Conservation (phyloP, 1,140 invertebrate genomes). For the Cryptotermes secundus region DNA sequence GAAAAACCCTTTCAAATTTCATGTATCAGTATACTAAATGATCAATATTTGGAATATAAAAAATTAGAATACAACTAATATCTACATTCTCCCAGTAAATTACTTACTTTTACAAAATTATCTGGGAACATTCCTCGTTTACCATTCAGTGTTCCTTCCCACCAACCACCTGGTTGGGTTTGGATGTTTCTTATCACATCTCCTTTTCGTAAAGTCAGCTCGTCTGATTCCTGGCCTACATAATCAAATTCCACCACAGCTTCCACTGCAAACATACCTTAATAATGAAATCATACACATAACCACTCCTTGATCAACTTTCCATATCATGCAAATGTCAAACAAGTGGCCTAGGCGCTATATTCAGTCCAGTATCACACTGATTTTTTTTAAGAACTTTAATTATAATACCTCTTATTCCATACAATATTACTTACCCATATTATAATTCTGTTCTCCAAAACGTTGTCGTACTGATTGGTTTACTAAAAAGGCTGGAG, state of each 20-base stretch:
- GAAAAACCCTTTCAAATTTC: too few relatives aligned
- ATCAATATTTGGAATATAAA: background rate
- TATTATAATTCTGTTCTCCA: background rate
- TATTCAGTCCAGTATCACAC: background rate
- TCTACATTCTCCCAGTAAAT: background rate
- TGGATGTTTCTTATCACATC: constrained; percentile 85
- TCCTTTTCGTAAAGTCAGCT: constrained; percentile 84
- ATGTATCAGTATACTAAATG: too few relatives aligned
- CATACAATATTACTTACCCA: constrained; percentile 9
- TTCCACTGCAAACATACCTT: constrained; percentile 57
- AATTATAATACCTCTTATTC: background rate
- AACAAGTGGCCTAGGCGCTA: background rate
- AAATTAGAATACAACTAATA: background rate
- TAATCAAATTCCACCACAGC: constrained; percentile 82
- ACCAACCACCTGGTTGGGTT: constrained; percentile 90
- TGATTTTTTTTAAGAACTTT: background rate
- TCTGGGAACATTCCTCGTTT: constrained; percentile 95
- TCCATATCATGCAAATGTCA: background rate
- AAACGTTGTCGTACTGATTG: background rate
- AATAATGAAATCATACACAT: background rate
- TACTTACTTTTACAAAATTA: constrained; percentile 83
- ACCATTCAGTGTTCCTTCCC: constrained; percentile 87
- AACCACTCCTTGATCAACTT: background rate
- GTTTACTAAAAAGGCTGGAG: background rate
- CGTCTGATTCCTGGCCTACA: constrained; percentile 74